phyloP scores from a whole-genome alignment of 2,888 invertebrate genomes.

The Trissonchulus sp. region DNA sequence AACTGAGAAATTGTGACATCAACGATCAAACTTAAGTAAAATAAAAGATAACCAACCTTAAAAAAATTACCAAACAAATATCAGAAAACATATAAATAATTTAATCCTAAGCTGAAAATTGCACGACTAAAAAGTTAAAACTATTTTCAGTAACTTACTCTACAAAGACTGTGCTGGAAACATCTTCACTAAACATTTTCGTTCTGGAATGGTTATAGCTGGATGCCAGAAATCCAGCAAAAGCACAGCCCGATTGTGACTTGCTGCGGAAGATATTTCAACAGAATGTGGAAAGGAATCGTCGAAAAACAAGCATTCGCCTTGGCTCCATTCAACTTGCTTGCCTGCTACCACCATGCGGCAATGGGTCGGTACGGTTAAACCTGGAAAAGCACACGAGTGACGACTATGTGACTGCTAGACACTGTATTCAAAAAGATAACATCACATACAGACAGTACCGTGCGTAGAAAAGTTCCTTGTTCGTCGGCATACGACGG shows the following conservation, averaged over 20 bases:
- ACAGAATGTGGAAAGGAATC: conserved; percentile 11
- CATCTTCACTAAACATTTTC: conserved; percentile 49
- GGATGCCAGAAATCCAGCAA: conserved; percentile 18
- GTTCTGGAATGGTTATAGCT: neutral
- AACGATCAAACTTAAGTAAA: no score
- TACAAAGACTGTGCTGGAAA: conserved; percentile 1
- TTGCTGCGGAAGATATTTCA: neutral
- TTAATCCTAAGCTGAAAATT: no score
- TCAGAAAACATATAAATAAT: no score
- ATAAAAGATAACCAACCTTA: no score
- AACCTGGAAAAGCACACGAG: neutral
- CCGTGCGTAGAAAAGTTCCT: no score
- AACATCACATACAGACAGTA: no score
- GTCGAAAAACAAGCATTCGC: conserved; percentile 1
- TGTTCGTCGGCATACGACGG: neutral
- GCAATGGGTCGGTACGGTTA: neutral
- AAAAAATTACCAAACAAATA: no score
- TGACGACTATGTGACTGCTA: no score
- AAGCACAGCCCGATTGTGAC: neutral
- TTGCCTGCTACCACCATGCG: neutral
- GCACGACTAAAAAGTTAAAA: no score
- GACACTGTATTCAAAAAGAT: no score
- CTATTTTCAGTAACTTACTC: no score
- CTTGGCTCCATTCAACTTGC: neutral
- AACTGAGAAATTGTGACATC: no score